Evolutionary conservation across 2,888 invertebrate species (phyloP).

Genomic region (Leptarthrus brevirostris): DNA sequence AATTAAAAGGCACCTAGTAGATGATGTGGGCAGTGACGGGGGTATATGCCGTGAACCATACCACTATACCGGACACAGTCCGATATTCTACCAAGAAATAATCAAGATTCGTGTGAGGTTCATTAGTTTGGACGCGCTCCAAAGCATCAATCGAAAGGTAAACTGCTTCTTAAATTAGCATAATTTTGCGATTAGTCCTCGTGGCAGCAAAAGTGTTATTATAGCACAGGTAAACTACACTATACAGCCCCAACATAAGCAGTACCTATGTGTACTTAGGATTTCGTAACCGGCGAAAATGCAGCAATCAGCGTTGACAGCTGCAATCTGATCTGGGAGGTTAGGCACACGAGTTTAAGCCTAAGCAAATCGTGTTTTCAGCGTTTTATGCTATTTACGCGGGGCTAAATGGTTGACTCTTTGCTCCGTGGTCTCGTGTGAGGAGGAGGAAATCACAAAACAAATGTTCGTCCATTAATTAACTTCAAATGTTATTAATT

Average conservation of each 20-base stretch:
- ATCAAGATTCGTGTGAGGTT: not conserved
- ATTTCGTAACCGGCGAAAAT: conserved; percentile 34
- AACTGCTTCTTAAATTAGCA: conserved; percentile 23
- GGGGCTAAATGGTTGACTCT: not conserved
- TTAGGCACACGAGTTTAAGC: conserved; percentile 9
- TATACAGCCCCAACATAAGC: not conserved
- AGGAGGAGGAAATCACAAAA: conserved; percentile 2
- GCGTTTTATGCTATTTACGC: not conserved
- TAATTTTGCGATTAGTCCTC: conserved; percentile 35
- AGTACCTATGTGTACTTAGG: not conserved
- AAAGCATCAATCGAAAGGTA: not conserved
- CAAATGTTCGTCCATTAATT: conserved; percentile 17
- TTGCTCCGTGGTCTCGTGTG: not conserved
- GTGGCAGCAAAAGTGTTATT: not conserved
- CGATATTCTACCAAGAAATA: not conserved
- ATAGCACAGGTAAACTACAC: not conserved
- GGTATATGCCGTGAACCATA: not conserved
- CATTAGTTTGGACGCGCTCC: conserved; percentile 7
- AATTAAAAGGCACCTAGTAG: conserved; percentile 10
- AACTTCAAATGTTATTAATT: conserved; percentile 44
- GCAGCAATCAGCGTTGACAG: conserved; percentile 8
- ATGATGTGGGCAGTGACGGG: not conserved
- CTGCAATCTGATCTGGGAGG: conserved; percentile 22
- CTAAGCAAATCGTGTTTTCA: not conserved
- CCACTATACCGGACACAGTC: not conserved